phyloP scores from a whole-genome alignment of 2,888 invertebrate species.

The Drosophila maculinotata region DNA sequence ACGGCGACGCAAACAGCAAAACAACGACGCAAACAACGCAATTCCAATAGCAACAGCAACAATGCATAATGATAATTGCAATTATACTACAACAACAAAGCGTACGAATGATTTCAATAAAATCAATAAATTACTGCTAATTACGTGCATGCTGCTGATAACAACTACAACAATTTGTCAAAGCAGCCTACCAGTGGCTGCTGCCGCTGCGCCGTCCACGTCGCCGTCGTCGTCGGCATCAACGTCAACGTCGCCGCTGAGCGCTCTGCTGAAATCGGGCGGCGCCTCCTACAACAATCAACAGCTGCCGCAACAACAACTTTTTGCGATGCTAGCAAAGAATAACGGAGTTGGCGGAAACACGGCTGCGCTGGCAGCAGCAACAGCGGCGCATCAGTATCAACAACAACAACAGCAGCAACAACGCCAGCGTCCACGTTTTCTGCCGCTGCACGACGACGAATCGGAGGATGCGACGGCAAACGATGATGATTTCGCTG shows the following conservation, averaged over 20 bases:
- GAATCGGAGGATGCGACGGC: conserved; percentile 55
- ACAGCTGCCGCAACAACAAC: conserved; percentile 77
- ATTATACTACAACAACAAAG: conserved; percentile 62
- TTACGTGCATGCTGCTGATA: conserved; percentile 78
- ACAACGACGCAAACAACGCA: conserved; percentile 47
- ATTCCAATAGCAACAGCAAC: conserved; percentile 31
- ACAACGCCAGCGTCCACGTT: conserved; percentile 56
- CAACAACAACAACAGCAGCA: conserved; percentile 20
- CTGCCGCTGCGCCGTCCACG: conserved; percentile 41
- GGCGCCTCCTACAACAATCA: conserved; percentile 76
- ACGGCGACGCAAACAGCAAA: conserved; percentile 65
- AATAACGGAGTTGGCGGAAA: conserved; percentile 52
- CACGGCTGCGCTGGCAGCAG: conserved; percentile 37
- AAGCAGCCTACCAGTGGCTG: conserved; percentile 58
- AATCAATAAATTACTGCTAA: conserved; percentile 81
- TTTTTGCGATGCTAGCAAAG: conserved; percentile 78
- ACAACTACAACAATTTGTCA: conserved; percentile 79
- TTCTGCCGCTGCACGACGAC: conserved; percentile 60
- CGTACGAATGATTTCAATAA: conserved; percentile 75
- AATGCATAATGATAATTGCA: conserved; percentile 64
- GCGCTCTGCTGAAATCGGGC: conserved; percentile 68
- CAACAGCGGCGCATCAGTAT: conserved; percentile 28
- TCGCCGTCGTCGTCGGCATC: conserved; percentile 38
- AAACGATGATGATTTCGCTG: conserved; percentile 61
- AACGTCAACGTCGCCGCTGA: conserved; percentile 58